Percentiles rank a stretch among this genome's conserved stretches.
Evolutionary conservation across 2,797 vertebrate species (phyloP).

Genomic region (Sebastes vulpes): DNA sequence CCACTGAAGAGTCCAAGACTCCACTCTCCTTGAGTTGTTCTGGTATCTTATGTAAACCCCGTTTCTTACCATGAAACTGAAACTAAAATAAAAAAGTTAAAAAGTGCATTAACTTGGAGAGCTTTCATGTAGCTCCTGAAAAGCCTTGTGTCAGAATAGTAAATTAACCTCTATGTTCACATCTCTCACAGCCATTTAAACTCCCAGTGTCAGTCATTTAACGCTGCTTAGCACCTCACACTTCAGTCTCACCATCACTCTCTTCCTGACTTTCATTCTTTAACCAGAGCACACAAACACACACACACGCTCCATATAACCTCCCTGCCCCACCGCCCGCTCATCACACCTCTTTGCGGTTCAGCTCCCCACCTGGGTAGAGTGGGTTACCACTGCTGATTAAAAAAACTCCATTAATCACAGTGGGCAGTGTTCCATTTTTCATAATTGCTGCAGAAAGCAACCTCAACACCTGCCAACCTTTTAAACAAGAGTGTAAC

Average conservation of each 20-base stretch:
- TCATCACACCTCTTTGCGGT: not conserved
- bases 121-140: not conserved
- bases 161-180: not conserved
- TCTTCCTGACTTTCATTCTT: not conserved
- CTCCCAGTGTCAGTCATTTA: not conserved
- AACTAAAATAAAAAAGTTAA: not conserved
- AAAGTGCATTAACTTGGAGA: not conserved
- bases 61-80: not conserved
- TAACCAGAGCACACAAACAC: not conserved
- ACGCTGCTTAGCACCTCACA: not conserved
- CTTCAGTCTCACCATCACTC: not conserved
- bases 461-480: not conserved
- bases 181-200: not conserved
- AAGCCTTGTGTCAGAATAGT: not conserved
- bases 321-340: not conserved
- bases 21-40: not conserved
- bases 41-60: not conserved
- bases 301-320: not conserved
- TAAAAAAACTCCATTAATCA: slow-evolving; percentile 8
- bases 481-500: slow-evolving; percentile 6
- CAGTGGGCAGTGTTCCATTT: slow-evolving; percentile 17
- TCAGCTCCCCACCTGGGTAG: not conserved
- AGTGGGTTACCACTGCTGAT: not conserved
- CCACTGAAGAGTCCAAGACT: not conserved
- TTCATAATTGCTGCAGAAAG: slow-evolving; percentile 12